phyloP scores from a whole-genome alignment of 2,797 vertebrate species.

The Xerus rutilus region DNA sequence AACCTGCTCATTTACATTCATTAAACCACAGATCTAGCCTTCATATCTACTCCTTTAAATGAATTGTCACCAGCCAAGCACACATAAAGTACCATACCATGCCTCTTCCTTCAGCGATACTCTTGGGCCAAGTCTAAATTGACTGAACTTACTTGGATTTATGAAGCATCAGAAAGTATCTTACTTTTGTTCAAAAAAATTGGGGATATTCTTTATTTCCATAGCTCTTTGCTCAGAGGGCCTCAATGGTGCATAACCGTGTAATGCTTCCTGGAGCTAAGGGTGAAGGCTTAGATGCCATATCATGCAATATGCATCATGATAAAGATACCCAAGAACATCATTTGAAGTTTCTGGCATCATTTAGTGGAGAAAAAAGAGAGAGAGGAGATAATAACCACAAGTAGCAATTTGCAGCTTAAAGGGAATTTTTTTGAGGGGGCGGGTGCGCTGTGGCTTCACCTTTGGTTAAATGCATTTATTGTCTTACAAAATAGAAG shows the following conservation, averaged over 20 bases:
- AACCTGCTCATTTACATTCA: not conserved
- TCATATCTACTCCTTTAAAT: not conserved
- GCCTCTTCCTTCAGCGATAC: not conserved
- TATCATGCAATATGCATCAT: not conserved
- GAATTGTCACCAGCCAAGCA: not conserved
- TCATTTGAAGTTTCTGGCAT: not conserved
- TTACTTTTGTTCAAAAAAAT: not conserved
- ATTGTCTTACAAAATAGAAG: conserved; percentile 1
- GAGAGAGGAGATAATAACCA: not conserved
- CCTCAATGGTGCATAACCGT: not conserved
- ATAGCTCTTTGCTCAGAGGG: too few species aligned
- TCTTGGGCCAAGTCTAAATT: not conserved
- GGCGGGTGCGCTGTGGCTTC: not conserved
- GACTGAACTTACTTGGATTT: not conserved
- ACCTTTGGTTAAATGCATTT: not conserved
- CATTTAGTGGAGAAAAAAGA: not conserved
- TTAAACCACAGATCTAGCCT: not conserved
- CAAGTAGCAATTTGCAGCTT: not conserved
- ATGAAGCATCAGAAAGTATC: not conserved
- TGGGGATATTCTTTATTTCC: not conserved
- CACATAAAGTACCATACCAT: not conserved
- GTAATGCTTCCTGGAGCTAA: not conserved
- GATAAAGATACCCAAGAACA: not conserved
- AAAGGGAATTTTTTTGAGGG: not conserved
- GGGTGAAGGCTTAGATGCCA: not conserved